These are phyloP conservation scores for Hydrotaea diabolus DNA, from an alignment of 2,888 invertebrate species.

Conservation along the genomic window DNA sequence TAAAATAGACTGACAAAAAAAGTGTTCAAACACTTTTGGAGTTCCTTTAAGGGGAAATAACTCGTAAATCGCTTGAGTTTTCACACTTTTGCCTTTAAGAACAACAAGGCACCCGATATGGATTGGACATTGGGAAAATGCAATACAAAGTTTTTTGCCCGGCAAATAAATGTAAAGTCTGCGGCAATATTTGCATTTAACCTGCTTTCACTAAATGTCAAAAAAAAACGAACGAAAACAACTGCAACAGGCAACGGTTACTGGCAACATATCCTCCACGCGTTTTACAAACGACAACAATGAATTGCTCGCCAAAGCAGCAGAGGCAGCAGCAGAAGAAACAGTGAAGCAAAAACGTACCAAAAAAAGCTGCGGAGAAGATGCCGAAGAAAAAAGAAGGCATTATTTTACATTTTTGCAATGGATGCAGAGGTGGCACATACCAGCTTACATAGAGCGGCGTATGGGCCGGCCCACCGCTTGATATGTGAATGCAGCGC, in stretches of 20 bases:
- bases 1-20: background rate
- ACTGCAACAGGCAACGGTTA: background rate
- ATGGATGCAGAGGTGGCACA: background rate
- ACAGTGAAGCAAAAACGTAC: background rate
- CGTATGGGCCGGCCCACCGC: no score
- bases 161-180: background rate
- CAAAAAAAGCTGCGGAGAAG: background rate
- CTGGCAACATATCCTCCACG: constrained; percentile 1
- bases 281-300: background rate
- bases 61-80: background rate
- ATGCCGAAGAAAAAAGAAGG: background rate
- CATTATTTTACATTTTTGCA: background rate
- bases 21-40: background rate
- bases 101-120: background rate
- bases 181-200: constrained; percentile 71
- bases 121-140: background rate
- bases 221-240: background rate
- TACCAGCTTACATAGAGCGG: background rate
- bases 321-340: background rate
- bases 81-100: constrained; percentile 26
- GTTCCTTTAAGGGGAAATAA: background rate
- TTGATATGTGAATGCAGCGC: no score
- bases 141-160: background rate
- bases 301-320: background rate
- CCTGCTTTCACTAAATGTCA: constrained; percentile 73